These are phyloP conservation scores for Drosophila prosaltans DNA, from an alignment of 1,140 invertebrate genomes.

Conservation along the genomic window DNA sequence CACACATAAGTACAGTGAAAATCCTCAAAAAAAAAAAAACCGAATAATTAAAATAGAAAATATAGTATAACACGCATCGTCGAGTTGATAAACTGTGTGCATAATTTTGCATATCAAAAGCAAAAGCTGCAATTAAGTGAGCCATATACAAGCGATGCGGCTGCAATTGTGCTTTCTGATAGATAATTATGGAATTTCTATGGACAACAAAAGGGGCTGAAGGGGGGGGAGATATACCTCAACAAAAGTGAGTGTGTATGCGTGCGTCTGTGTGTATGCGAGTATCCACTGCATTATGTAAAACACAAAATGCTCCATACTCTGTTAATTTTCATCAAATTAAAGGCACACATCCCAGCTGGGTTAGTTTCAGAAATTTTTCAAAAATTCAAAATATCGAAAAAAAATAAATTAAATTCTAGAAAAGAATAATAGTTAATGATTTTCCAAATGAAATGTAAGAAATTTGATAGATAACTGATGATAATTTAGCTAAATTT, in stretches of 20 bases:
- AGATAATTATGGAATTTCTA: constrained; percentile 56
- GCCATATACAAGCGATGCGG: constrained; percentile 48
- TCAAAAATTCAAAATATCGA: too few relatives aligned
- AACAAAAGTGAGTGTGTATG: not conserved
- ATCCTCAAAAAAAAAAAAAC: constrained; percentile 27
- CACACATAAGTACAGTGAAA: too few relatives aligned
- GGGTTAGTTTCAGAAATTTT: not conserved
- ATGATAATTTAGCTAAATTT: too few relatives aligned
- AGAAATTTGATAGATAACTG: too few relatives aligned
- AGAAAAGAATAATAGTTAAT: too few relatives aligned
- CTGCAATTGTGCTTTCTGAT: constrained; percentile 64
- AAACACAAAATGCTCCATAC: constrained; percentile 63
- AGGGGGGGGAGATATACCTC: constrained; percentile 21
- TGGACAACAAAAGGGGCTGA: not conserved
- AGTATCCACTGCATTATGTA: constrained; percentile 53
- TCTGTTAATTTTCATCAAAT: constrained; percentile 78
- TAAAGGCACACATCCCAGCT: constrained; percentile 40
- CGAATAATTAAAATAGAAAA: constrained; percentile 13
- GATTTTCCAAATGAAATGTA: too few relatives aligned
- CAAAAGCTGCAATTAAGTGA: constrained; percentile 74
- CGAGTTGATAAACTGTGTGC: constrained; percentile 74
- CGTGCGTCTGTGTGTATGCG: constrained; percentile 9
- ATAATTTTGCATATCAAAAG: constrained; percentile 79
- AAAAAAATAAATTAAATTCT: too few relatives aligned
- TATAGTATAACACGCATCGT: constrained; percentile 36